These are phyloP conservation scores for cattle (Bos taurus) DNA, from an alignment of 2,113 vertebrate species.

Conservation along the genomic window ARS-UCD2.0 NC_037333.1:96253001-96253500, in stretches of 20 bases:
- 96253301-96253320: conserved; percentile 8
- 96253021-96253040: conserved; percentile 30
- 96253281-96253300: neutral
- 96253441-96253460: neutral
- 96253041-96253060: neutral
- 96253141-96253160: neutral
- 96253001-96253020: conserved; percentile 48
- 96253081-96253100: neutral
- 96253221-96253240: neutral
- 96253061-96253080: conserved; percentile 5
- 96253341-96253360: conserved; percentile 45
- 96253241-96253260: neutral
- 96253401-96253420: neutral
- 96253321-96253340: neutral
- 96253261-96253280: neutral
- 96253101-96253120: neutral
- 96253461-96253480: neutral
- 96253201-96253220: neutral
- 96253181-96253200: neutral
- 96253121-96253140: neutral
- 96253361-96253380: neutral
- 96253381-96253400: conserved; percentile 15
- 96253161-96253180: neutral
- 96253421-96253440: neutral
- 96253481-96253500: neutral